phyloP scores from a whole-genome alignment of 2,797 vertebrate genomes.

The Megalops cyprinoides region DNA sequence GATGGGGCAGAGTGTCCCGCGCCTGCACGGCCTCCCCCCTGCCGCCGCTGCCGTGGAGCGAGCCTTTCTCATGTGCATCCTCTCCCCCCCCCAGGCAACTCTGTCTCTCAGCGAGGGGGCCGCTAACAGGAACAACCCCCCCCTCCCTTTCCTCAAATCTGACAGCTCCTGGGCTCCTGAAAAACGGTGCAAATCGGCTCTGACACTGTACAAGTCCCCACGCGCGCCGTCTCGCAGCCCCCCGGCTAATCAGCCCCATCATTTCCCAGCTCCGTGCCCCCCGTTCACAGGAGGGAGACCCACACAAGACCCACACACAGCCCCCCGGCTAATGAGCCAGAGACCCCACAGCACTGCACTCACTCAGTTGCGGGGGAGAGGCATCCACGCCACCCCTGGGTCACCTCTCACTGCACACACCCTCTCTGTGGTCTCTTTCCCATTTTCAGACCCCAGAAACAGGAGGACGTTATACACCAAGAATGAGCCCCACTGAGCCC shows the following conservation, averaged over 20 bases:
- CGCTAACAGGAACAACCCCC: constrained; percentile 62
- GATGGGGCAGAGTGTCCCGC: neutral
- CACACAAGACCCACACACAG: neutral
- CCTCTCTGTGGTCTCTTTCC: too few species aligned
- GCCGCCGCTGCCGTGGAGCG: neutral
- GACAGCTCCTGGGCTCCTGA: constrained; percentile 72
- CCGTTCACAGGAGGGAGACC: neutral
- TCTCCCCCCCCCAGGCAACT: constrained; percentile 10
- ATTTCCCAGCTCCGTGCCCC: neutral
- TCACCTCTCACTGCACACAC: neutral
- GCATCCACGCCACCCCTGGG: too few species aligned
- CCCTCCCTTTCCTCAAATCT: constrained; percentile 53
- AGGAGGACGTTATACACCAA: too few species aligned
- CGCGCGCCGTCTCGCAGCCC: constrained; percentile 58
- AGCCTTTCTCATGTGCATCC: constrained; percentile 19
- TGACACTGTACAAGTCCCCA: constrained; percentile 79
- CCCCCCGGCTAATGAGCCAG: neutral
- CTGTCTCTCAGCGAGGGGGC: constrained; percentile 67
- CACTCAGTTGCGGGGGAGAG: too few species aligned
- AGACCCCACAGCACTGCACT: too few species aligned
- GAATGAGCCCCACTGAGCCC: too few species aligned
- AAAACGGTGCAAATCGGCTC: constrained; percentile 78
- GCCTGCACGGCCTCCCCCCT: neutral
- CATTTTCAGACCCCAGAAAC: too few species aligned
- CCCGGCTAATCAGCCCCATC: constrained; percentile 64